These are phyloP conservation scores for Brachionichthys hirsutus DNA, from an alignment of 2,113 vertebrate genomes.

Conservation along the genomic window DNA sequence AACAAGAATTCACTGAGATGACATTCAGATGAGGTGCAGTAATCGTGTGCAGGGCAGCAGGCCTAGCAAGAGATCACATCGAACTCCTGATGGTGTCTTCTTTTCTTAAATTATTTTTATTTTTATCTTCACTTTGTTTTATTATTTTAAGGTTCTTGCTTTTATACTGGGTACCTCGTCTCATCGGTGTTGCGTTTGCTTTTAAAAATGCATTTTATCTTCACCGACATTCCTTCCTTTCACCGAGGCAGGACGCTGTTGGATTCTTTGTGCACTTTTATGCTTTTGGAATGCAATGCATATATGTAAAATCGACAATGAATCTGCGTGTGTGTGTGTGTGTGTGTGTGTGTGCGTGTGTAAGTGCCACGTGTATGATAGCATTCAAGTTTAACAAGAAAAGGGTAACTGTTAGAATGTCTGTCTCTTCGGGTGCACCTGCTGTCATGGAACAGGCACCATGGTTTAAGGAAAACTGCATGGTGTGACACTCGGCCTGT, in stretches of 20 bases:
- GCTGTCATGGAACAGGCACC: slow-evolving; percentile 15
- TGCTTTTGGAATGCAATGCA: too few species aligned
- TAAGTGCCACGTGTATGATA: neutral
- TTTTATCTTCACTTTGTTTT: too few species aligned
- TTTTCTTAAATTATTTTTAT: too few species aligned
- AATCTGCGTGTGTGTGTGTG: too few species aligned
- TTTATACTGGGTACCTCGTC: neutral
- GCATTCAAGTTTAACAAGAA: slow-evolving; percentile 12
- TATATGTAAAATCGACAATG: too few species aligned
- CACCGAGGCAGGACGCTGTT: too few species aligned
- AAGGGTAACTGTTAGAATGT: neutral
- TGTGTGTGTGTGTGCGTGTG: neutral
- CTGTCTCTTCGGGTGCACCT: slow-evolving; percentile 8
- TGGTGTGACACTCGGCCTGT: slow-evolving; percentile 32
- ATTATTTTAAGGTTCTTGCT: too few species aligned
- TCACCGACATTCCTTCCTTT: too few species aligned
- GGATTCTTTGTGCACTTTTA: too few species aligned
- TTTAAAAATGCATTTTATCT: too few species aligned
- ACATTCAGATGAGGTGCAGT: slow-evolving; percentile 39
- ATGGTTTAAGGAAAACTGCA: slow-evolving; percentile 7
- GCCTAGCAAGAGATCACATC: slow-evolving; percentile 17
- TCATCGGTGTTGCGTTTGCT: too few species aligned
- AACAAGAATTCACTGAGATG: slow-evolving; percentile 22
- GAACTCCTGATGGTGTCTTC: too few species aligned
- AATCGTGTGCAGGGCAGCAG: slow-evolving; percentile 3